phyloP scores from a whole-genome alignment of 2,113 vertebrate genomes.

The Calidris pygmaea region DNA sequence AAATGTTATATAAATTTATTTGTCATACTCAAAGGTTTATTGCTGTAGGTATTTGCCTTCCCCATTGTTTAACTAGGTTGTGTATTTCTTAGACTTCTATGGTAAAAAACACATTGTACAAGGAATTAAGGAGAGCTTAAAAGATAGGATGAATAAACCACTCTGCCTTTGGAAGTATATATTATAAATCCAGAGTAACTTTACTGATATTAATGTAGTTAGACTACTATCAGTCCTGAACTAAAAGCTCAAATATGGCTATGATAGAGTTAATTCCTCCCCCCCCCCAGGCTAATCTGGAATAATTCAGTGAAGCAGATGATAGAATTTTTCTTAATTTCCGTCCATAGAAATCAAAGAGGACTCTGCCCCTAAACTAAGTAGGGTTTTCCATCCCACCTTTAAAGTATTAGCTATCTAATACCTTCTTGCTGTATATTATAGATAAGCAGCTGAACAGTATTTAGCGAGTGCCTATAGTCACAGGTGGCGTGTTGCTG shows the following conservation, averaged over 20 bases:
- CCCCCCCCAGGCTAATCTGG: neutral
- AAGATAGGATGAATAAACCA: neutral
- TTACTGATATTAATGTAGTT: neutral
- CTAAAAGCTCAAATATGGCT: neutral
- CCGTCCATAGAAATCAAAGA: neutral
- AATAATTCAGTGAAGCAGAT: neutral
- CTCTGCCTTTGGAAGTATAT: neutral
- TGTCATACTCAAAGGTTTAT: slow-evolving; percentile 47
- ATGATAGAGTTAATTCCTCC: neutral
- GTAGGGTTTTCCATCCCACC: neutral
- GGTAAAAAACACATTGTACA: neutral
- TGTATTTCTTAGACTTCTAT: slow-evolving; percentile 13
- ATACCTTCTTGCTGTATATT: neutral
- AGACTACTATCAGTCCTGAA: neutral
- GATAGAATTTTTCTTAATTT: neutral
- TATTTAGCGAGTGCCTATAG: neutral
- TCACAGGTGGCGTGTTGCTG: neutral
- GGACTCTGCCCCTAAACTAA: neutral
- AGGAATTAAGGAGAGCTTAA: neutral
- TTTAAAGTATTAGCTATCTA: neutral
- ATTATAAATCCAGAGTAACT: neutral
- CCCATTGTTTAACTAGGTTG: slow-evolving; percentile 28
- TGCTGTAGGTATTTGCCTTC: slow-evolving; percentile 31
- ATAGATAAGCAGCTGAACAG: neutral
- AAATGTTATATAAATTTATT: slow-evolving; percentile 39